Evolutionary conservation across 2,113 vertebrate genomes (phyloP), one percentile per base, ranked within the genome.

Genomic region (Cyanocitta stelleri): DNA sequence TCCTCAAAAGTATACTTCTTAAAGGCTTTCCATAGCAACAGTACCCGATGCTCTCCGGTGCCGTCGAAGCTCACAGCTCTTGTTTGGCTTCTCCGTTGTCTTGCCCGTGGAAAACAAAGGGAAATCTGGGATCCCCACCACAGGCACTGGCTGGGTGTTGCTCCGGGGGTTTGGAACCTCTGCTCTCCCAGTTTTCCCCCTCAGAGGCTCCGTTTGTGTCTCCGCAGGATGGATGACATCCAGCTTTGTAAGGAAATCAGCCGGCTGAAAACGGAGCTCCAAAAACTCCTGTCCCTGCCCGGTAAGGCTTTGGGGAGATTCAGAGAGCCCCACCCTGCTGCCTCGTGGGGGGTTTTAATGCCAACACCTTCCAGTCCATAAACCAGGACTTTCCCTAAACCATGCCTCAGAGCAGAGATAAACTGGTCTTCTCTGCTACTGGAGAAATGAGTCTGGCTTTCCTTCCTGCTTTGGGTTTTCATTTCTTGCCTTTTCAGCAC

Each of bases 201-300:
- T 92, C 51, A 46, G 48, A 6, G 32, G 15, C 39, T 39, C 44
- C 3, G 1, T 61, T 41, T 71, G 32, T 95, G 58, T 85, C 59
- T 54, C 64, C 39, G 61, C 95, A 99, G 99, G 99, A 99, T 99
- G 98, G 99, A 99, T 26, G 99, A 99, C 95, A 99, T 99, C 86
- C 98, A 99, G 95, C 98, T 99, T 17, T 99, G 99, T 73, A 98
- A 98, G 90, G 99, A 99, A 89, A 99, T 99, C 92, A 98, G 98
- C 20, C 83, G 97, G n/a, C 98, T 99, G 93, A 99, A 99, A 94
- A 97, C 97, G n/a, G 98, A 99, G 86, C 98, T 99, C 68, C 98
- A 99, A 80, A 98, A 97, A 43, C 96, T 98, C 32, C 97, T 99
- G 10, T 97, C 97, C 10, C 77, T 98, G 84, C 98, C 98, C 96